Conservation (phyloP, 2,888 invertebrate genomes). For the Glyphotaelius pellucidus region DNA sequence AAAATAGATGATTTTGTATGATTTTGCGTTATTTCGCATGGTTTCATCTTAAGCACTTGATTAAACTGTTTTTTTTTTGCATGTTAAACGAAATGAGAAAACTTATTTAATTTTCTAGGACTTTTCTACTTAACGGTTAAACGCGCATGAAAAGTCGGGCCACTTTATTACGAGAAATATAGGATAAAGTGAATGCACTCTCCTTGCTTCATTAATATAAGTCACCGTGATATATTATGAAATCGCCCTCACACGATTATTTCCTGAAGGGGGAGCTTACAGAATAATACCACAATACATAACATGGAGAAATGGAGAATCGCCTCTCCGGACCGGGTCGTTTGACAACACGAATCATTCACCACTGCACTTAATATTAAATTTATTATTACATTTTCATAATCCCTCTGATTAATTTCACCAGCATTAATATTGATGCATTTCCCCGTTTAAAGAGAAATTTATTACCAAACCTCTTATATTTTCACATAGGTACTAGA, state of each 20-base stretch:
- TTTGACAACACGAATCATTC: neutral
- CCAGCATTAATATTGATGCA: neutral
- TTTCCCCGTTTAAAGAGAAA: no score
- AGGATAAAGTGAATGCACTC: slow-evolving; percentile 16
- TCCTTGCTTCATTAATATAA: neutral
- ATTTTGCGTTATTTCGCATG: no score
- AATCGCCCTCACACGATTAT: neutral
- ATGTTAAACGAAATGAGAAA: no score
- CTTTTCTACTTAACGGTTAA: neutral
- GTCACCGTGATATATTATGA: slow-evolving; percentile 7
- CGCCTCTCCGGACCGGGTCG: neutral
- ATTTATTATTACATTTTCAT: neutral
- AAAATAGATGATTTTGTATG: no score
- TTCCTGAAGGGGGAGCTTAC: neutral
- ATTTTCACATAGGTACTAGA: no score
- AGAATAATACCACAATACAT: neutral
- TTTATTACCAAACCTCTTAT: no score
- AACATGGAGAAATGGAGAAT: neutral
- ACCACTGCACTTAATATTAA: neutral
- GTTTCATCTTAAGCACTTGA: no score
- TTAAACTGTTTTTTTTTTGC: no score
- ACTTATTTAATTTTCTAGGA: no score
- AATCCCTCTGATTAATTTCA: neutral
- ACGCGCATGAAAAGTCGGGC: neutral
- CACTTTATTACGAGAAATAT: neutral